Percentiles rank a stretch among this genome's conserved stretches.
These are phyloP conservation scores for Albula goreensis DNA, from an alignment of 2,113 vertebrate species.

Conservation along the genomic window DNA sequence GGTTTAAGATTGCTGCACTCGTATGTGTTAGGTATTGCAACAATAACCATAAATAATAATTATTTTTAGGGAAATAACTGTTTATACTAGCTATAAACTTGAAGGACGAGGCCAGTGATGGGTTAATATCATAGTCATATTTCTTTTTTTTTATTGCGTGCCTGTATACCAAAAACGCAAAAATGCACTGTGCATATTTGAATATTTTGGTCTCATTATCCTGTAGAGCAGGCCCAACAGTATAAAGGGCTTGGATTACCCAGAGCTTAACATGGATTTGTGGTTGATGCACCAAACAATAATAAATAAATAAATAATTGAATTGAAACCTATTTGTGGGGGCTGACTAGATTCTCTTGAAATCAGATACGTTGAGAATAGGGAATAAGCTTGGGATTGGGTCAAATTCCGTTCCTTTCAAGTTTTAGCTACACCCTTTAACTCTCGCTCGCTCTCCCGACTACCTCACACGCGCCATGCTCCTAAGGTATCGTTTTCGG, in stretches of 20 bases:
- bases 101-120: no score
- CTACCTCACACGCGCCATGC: slow-evolving; percentile 4
- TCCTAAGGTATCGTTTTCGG: neutral
- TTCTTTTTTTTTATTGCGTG: no score
- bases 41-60: no score
- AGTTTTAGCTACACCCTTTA: slow-evolving; percentile 29
- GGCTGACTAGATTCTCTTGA: slow-evolving; percentile 50
- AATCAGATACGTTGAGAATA: slow-evolving; percentile 50
- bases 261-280: neutral
- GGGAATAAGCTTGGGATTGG: slow-evolving; percentile 55
- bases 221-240: neutral
- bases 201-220: neutral
- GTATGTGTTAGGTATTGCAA: no score
- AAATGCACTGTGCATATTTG: neutral
- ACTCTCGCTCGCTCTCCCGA: slow-evolving; percentile 21
- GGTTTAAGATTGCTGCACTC: no score
- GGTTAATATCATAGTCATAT: no score
- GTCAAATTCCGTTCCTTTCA: slow-evolving; percentile 53
- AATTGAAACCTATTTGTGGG: slow-evolving; percentile 49
- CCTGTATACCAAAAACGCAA: neutral
- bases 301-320: slow-evolving; percentile 38
- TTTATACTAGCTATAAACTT: no score
- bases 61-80: no score
- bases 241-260: neutral
- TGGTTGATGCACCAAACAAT: slow-evolving; percentile 24